Base-by-base conservation (phyloP, 2,888 invertebrate species). In the Drosophila antonietae region DNA sequence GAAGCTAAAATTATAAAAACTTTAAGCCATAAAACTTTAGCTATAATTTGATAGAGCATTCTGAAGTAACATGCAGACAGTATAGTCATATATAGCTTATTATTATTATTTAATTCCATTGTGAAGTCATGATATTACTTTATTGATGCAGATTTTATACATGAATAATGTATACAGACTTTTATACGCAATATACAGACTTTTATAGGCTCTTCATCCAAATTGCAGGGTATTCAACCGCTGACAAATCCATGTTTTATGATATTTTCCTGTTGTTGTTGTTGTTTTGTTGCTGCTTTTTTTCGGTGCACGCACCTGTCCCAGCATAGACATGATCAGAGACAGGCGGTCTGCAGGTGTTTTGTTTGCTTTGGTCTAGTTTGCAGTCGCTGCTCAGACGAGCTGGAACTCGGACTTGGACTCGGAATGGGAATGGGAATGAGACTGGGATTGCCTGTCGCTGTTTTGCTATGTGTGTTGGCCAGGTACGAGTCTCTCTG, bases 281-380 rank as follows among this genome's bases (percentile, higher is more conserved):
- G 64, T 49, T 46, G 53, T 39, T 41, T 52, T 37, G 37, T 39
- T 39, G 37, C 37, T 14, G 15, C 15, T 53, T 66, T 65, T 72
- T 72, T 71, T 64, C 64, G 68, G 68, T 80, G 73, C 89, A 86
- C 86, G 86, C 86, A 86, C 84, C 84, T 85, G 84, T 90, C 87
- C 89, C 75, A 69, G 68, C 84, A 75, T 70, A 89, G 88, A 78
- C 79, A 68, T 55, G 60, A 49, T 56, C 79, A 81, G 82, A 85
- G 90, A 85, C 84, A 89, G 86, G 90, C 90, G 90, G 84, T 83
- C 83, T 83, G 90, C 85, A 85, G 85, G 85, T 90, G 90, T 90
- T 86, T 90, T 85, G 88, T 89, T 83, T 88, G 85, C 86, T 78
- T 85, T 85, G 72, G 73, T 68, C 64, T 64, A 65, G 66, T 65